phyloP scores from a whole-genome alignment of 2,797 vertebrate species.

The Lithobates pipiens region DNA sequence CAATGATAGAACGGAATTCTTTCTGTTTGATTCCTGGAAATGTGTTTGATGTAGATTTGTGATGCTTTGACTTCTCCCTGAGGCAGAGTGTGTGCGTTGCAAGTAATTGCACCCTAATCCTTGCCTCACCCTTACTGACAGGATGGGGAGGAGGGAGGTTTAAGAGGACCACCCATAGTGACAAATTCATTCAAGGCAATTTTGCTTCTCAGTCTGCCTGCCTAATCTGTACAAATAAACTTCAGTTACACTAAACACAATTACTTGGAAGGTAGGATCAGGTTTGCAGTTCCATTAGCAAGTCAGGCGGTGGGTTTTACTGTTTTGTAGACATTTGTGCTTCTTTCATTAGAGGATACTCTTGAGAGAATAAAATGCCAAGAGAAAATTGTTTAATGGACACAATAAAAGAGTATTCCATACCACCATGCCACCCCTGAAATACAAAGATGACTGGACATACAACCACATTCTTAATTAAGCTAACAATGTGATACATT shows the following conservation, averaged over 20 bases:
- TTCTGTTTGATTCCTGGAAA: slow-evolving; percentile 23
- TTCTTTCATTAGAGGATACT: slow-evolving; percentile 4
- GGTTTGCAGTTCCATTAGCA: slow-evolving; percentile 54
- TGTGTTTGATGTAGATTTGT: neutral
- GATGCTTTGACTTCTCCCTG: slow-evolving; percentile 27
- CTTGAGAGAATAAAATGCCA: slow-evolving; percentile 6
- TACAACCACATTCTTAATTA: no score
- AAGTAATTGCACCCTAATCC: slow-evolving; percentile 54
- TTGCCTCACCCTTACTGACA: slow-evolving; percentile 44
- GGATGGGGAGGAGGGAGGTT: slow-evolving; percentile 4
- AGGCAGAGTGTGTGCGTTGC: slow-evolving; percentile 33
- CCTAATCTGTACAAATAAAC: slow-evolving; percentile 57
- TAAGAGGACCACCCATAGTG: slow-evolving; percentile 52
- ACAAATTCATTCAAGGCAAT: slow-evolving; percentile 47
- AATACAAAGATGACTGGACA: neutral
- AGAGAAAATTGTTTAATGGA: neutral
- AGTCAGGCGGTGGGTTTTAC: neutral
- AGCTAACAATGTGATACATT: no score
- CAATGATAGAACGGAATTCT: neutral
- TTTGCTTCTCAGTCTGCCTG: slow-evolving; percentile 25
- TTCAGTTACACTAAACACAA: slow-evolving; percentile 51
- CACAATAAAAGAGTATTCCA: neutral
- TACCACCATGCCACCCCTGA: slow-evolving; percentile 9
- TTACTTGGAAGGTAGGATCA: slow-evolving; percentile 52
- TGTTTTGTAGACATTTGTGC: slow-evolving; percentile 15